phyloP scores from a whole-genome alignment of 2,113 vertebrate genomes.

The Vulpes ferrilata region DNA sequence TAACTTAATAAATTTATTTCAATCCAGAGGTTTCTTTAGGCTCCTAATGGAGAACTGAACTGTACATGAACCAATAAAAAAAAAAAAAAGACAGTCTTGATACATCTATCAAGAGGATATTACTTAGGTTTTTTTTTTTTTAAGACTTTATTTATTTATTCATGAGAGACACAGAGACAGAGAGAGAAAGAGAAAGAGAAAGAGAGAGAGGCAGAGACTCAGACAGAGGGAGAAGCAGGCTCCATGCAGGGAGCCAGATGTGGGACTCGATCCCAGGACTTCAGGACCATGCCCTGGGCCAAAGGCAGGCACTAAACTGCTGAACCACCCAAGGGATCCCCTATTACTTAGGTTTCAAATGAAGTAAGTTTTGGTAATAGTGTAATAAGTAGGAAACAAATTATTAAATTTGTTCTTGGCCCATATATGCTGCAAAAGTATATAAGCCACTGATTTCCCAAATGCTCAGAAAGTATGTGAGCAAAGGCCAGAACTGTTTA shows the following conservation, averaged over 20 bases:
- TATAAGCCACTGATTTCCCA: slow-evolving; percentile 10
- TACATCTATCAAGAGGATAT: background rate
- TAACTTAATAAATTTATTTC: slow-evolving; percentile 4
- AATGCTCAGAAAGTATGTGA: slow-evolving; percentile 35
- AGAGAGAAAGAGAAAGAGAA: too few relatives aligned
- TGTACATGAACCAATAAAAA: background rate
- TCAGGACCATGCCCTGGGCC: too few relatives aligned
- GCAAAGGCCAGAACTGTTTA: background rate
- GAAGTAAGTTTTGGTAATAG: background rate
- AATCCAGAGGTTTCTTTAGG: slow-evolving; percentile 14
- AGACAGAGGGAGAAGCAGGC: too few relatives aligned
- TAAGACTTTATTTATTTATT: too few relatives aligned
- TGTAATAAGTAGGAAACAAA: background rate
- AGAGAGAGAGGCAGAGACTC: too few relatives aligned
- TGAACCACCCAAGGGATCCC: too few relatives aligned
- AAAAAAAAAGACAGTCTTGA: background rate
- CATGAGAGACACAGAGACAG: too few relatives aligned
- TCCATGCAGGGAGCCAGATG: too few relatives aligned
- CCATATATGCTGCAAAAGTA: background rate
- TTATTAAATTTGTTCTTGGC: background rate
- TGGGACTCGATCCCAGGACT: too few relatives aligned
- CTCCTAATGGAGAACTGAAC: slow-evolving; percentile 25
- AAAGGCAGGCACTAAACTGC: too few relatives aligned
- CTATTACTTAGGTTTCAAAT: slow-evolving; percentile 16
- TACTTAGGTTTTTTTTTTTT: background rate